Percentiles rank a stretch among this genome's conserved stretches.
These are phyloP conservation scores for Zygogramma bicolorata DNA, from an alignment of 2,888 invertebrate genomes.

Conservation along the genomic window DNA sequence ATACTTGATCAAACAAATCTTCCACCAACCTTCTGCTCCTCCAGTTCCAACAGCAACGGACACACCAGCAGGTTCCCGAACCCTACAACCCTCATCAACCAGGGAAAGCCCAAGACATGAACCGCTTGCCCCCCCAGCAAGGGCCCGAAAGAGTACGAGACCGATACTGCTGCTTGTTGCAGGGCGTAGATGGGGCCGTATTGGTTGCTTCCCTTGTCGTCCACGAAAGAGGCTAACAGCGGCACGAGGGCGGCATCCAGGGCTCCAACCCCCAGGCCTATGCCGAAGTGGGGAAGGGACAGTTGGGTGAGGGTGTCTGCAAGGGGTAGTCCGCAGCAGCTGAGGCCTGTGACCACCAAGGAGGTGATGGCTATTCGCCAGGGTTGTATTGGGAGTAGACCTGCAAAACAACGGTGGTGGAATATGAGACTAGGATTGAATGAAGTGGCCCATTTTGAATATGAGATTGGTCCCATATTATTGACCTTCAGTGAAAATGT, in stretches of 20 bases:
- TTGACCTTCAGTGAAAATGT: too few species aligned
- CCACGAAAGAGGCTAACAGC: slow-evolving; percentile 80
- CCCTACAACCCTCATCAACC: slow-evolving; percentile 81
- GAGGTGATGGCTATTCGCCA: slow-evolving; percentile 62
- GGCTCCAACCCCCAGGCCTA: slow-evolving; percentile 80
- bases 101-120: slow-evolving; percentile 77
- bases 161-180: slow-evolving; percentile 84
- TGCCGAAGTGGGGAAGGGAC: slow-evolving; percentile 80
- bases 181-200: slow-evolving; percentile 87
- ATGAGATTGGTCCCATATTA: too few species aligned
- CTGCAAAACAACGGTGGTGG: slow-evolving; percentile 51
- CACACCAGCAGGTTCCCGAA: slow-evolving; percentile 77
- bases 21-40: slow-evolving; percentile 52
- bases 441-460: background rate
- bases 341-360: slow-evolving; percentile 61
- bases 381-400: slow-evolving; percentile 58
- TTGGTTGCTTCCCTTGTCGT: slow-evolving; percentile 71
- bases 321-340: slow-evolving; percentile 62
- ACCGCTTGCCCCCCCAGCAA: slow-evolving; percentile 80
- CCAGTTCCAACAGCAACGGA: slow-evolving; percentile 72
- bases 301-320: slow-evolving; percentile 69
- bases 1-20: background rate
- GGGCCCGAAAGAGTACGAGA: slow-evolving; percentile 85
- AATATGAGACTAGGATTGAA: background rate
- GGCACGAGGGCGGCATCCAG: slow-evolving; percentile 87